Base-by-base conservation (phyloP, 64 coral and sea anemone genomes). In the Porites lutea region DNA sequence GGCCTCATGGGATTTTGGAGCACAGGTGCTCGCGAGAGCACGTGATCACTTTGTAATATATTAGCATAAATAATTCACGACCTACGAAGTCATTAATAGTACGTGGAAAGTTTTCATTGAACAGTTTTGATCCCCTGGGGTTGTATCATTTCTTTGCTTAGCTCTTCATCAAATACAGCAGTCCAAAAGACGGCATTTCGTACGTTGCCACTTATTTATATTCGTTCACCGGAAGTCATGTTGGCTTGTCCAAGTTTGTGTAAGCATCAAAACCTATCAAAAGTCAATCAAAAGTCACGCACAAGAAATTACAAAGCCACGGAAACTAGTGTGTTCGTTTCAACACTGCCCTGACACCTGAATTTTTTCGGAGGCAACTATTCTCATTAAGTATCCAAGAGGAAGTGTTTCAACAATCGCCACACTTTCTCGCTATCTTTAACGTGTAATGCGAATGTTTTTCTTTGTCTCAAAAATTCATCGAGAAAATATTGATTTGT, bases 1-100 rank as follows among this genome's bases (percentile, higher is more conserved):
- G 90, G 88, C 92, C 92, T 93, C 92, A 97, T 97, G 95, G 95
- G 95, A 97, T 91, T 88, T 88, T 37, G 27, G 89, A 90, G 95
- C 78, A 92, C 92, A 93, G 92, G 95, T 94, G 92, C 95, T 91
- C 68, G 19, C 6, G 8, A 19, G 21, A 70, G 94, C 95, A 97
- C 95, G 92, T 97, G 95, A 88, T 74, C 48, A 61, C 69, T 48
- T 13, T 60, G 53, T 55, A 75, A 74, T 88, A 68, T 23, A 68
- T 84, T 84, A 69, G 63, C 81, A 84, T 84, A 84, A 84, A 84
- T 68, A 51, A 69, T 68, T 68, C 10, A 68, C 47, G 3, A 12
- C 63, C 52, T 68, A 2, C 3, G 9, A 63, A 61, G 8, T 64
- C 51, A 22, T 78, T 15, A 27, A 43, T 14, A 23, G 19, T 60